Conservation (phyloP, 2,797 vertebrate genomes). For the Somateria mollissima region DNA sequence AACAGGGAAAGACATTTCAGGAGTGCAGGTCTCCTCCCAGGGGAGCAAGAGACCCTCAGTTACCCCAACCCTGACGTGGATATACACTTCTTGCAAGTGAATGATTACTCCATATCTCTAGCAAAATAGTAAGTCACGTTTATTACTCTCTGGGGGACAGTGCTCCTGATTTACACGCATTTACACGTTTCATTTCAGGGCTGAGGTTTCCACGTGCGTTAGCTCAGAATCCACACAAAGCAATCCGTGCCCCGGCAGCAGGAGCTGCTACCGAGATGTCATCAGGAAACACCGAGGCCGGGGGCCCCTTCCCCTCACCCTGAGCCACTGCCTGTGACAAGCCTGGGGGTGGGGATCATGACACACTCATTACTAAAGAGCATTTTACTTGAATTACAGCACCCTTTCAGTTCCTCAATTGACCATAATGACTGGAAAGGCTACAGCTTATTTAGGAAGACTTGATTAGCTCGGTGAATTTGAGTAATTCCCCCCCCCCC, state of each 20-base stretch:
- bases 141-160: slow-evolving; percentile 9
- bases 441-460: background rate
- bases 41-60: slow-evolving; percentile 5
- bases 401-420: background rate
- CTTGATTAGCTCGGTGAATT: background rate
- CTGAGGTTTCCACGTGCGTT: background rate
- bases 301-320: background rate
- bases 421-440: background rate
- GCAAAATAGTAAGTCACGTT: slow-evolving; percentile 48
- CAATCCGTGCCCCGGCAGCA: background rate
- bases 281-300: background rate
- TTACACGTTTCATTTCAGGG: slow-evolving; percentile 11
- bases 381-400: background rate
- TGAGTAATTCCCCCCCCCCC: background rate
- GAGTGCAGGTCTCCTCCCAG: background rate
- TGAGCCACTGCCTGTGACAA: background rate
- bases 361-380: background rate
- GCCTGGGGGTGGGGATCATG: background rate
- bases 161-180: slow-evolving; percentile 51
- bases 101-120: background rate
- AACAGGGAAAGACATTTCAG: slow-evolving; percentile 3
- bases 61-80: background rate
- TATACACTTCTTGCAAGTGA: background rate
- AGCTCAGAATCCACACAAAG: background rate
- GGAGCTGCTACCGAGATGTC: background rate